Percentiles rank a stretch among this genome's conserved stretches.
These are phyloP conservation scores for Slavum lentiscoides DNA, from an alignment of 2,888 invertebrate species.

Conservation along the genomic window DNA sequence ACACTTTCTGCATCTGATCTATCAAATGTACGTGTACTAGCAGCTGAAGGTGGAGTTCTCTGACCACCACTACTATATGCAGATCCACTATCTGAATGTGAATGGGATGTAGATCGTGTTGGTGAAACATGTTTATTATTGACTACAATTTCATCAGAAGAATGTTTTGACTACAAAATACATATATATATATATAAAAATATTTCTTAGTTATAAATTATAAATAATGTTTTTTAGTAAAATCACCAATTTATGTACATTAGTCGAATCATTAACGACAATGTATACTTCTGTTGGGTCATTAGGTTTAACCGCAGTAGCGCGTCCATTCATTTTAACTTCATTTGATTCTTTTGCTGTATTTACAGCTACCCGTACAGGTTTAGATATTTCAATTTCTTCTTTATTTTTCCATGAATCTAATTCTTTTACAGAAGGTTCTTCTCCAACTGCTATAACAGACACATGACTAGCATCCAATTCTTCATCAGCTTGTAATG, in stretches of 20 bases:
- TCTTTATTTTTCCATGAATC: conserved; percentile 39
- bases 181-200: background rate
- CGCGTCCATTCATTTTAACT: conserved; percentile 44
- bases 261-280: conserved; percentile 57
- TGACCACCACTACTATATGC: conserved; percentile 56
- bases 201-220: background rate
- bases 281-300: conserved; percentile 60
- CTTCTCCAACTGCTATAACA: conserved; percentile 85
- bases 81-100: conserved; percentile 57
- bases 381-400: conserved; percentile 34
- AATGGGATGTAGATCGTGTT: conserved; percentile 65
- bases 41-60: conserved; percentile 57
- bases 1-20: conserved; percentile 81
- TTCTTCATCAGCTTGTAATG: conserved; percentile 58
- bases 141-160: conserved; percentile 28
- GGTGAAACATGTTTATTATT: conserved; percentile 61
- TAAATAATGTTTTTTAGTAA: background rate
- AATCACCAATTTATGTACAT: conserved; percentile 50
- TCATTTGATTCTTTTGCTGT: conserved; percentile 27
- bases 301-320: conserved; percentile 14
- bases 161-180: conserved; percentile 37
- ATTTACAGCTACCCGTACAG: conserved; percentile 33
- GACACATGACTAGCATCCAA: conserved; percentile 87
- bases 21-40: conserved; percentile 58
- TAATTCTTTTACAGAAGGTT: conserved; percentile 58